phyloP scores from a whole-genome alignment of 2,888 invertebrate species.

The Serripes groenlandicus region DNA sequence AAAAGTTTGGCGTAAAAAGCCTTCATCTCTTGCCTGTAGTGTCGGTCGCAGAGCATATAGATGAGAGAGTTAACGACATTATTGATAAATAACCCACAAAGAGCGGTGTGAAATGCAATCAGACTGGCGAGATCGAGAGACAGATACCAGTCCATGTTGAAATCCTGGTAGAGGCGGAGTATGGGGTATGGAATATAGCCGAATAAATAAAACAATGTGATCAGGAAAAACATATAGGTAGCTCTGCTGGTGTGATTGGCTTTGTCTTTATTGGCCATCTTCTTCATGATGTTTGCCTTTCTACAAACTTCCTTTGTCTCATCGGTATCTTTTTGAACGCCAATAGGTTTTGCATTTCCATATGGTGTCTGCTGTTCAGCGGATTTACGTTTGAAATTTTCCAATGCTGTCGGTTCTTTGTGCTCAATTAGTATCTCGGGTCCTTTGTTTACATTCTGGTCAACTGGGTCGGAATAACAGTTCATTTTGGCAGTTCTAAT shows the following conservation, averaged over 20 bases:
- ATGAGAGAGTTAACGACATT: slow-evolving; percentile 13
- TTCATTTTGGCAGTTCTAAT: too few species aligned
- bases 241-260: neutral
- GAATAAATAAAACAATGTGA: neutral
- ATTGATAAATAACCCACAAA: neutral
- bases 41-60: slow-evolving; percentile 7
- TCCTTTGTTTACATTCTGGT: too few species aligned
- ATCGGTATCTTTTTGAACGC: too few species aligned
- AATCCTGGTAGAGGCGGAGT: neutral
- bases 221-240: slow-evolving; percentile 16
- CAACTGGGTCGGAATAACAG: too few species aligned
- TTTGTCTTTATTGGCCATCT: neutral
- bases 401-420: too few species aligned
- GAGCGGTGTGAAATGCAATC: neutral
- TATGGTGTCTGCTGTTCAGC: too few species aligned
- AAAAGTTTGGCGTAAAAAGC: slow-evolving; percentile 9
- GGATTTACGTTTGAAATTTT: too few species aligned
- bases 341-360: too few species aligned
- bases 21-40: slow-evolving; percentile 17
- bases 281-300: neutral
- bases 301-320: too few species aligned
- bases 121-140: neutral
- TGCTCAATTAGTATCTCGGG: too few species aligned
- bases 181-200: slow-evolving; percentile 8
- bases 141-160: slow-evolving; percentile 2